A percentile compares a stretch with the other conserved stretches of the same genome.
phyloP scores from a whole-genome alignment of 1,140 invertebrate species.

The Lerema accius region DNA sequence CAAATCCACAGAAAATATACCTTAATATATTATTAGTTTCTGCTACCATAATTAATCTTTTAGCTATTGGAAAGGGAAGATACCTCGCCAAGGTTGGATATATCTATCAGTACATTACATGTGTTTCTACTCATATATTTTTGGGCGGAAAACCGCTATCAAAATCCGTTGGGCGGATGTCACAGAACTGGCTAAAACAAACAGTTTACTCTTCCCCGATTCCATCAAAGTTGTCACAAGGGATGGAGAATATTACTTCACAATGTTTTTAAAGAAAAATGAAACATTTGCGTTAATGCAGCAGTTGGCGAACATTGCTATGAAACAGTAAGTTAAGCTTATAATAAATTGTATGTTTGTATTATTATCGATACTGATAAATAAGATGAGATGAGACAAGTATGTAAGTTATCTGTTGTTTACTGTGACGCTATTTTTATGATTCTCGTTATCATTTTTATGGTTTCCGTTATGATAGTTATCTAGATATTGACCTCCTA shows the following conservation, averaged over 20 bases:
- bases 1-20: too few species aligned
- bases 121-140: slow-evolving; percentile 97
- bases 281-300: slow-evolving; percentile 97
- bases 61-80: slow-evolving; percentile 96
- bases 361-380: neutral
- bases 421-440: too few species aligned
- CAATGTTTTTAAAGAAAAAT: slow-evolving; percentile 93
- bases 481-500: too few species aligned
- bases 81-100: slow-evolving; percentile 97
- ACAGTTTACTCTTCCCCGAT: slow-evolving; percentile 92
- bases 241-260: slow-evolving; percentile 93
- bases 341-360: neutral
- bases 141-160: slow-evolving; percentile 95
- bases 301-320: slow-evolving; percentile 97
- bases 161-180: slow-evolving; percentile 94
- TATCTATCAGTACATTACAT: slow-evolving; percentile 98
- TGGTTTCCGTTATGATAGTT: too few species aligned
- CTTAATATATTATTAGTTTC: too few species aligned
- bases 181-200: slow-evolving; percentile 88
- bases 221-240: slow-evolving; percentile 93
- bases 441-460: too few species aligned
- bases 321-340: slow-evolving; percentile 88
- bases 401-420: too few species aligned
- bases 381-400: slow-evolving; percentile 2
- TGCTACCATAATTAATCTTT: too few species aligned